A percentile compares a stretch with the other conserved stretches of the same genome.
Evolutionary conservation across 2,888 invertebrate genomes (phyloP).

Genomic region (Muscina levida): DNA sequence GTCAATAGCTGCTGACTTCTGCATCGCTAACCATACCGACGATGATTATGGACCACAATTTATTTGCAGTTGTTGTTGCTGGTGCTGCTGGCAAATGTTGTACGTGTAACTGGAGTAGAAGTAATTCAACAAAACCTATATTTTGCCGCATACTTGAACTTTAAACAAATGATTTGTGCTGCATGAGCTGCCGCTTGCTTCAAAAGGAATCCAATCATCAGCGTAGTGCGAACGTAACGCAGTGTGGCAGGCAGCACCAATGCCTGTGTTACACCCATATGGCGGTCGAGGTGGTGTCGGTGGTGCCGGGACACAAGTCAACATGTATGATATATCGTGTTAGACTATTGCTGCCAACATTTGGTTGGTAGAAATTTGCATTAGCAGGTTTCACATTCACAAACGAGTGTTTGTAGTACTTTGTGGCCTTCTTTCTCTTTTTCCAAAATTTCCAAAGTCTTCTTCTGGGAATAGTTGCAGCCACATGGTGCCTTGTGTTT

Average conservation of each 20-base stretch:
- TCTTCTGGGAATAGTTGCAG: constrained; percentile 42
- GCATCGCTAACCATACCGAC: not conserved
- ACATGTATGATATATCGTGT: not conserved
- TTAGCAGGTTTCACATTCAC: constrained; percentile 13
- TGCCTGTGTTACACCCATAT: not conserved
- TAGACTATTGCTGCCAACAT: not conserved
- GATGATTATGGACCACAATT: constrained; percentile 49
- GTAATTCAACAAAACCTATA: constrained; percentile 29
- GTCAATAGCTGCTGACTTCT: too few species aligned
- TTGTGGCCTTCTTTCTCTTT: constrained; percentile 13
- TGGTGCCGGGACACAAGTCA: not conserved
- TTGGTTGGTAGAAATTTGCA: constrained; percentile 27
- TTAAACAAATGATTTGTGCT: constrained; percentile 56
- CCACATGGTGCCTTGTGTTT: constrained; percentile 50
- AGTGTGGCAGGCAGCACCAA: too few species aligned
- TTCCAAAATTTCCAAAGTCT: constrained; percentile 8
- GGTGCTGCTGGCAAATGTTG: not conserved
- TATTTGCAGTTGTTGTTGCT: constrained; percentile 22
- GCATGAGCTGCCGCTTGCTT: constrained; percentile 7
- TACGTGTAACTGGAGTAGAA: constrained; percentile 27
- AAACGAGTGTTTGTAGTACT: not conserved
- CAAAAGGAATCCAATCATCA: not conserved
- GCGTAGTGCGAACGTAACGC: not conserved
- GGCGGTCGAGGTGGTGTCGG: too few species aligned
- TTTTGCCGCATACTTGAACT: constrained; percentile 58